These are phyloP conservation scores for Syrista parreyssii DNA, from an alignment of 2,888 invertebrate genomes.

Conservation along the genomic window DNA sequence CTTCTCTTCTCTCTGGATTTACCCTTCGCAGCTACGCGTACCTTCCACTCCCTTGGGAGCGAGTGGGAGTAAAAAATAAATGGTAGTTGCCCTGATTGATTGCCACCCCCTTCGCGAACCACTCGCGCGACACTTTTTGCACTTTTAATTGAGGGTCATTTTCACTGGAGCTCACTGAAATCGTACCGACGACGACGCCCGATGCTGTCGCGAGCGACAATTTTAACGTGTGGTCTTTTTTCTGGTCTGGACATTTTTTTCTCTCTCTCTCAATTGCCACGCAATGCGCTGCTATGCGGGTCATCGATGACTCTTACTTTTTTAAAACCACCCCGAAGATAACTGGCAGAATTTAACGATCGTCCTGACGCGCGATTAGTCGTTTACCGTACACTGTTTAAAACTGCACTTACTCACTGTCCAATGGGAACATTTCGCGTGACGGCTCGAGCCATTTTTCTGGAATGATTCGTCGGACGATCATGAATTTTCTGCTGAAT, in stretches of 20 bases:
- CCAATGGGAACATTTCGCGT: not conserved
- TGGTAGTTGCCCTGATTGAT: conserved; percentile 43
- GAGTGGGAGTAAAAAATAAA: conserved; percentile 37
- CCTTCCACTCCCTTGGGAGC: conserved; percentile 12
- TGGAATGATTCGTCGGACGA: not conserved
- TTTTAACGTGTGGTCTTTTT: not conserved
- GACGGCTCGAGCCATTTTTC: not conserved
- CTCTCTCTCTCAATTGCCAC: not conserved
- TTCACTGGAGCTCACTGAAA: conserved; percentile 28
- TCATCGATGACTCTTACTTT: not conserved
- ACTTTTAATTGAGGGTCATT: conserved; percentile 44
- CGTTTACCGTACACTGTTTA: not conserved
- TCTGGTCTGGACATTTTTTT: not conserved
- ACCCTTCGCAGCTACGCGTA: conserved; percentile 3
- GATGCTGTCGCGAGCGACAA: not conserved
- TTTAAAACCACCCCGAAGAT: not conserved
- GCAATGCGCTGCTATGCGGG: not conserved
- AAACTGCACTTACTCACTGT: not conserved
- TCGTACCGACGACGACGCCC: not conserved
- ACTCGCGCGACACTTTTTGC: conserved; percentile 26
- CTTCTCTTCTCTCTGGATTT: conserved; percentile 22
- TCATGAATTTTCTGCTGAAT: not conserved
- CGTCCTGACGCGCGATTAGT: not conserved
- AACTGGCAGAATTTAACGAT: not conserved
- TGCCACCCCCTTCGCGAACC: conserved; percentile 28